Conservation (phyloP, 2,888 invertebrate genomes). For the Tillus elongatus region DNA sequence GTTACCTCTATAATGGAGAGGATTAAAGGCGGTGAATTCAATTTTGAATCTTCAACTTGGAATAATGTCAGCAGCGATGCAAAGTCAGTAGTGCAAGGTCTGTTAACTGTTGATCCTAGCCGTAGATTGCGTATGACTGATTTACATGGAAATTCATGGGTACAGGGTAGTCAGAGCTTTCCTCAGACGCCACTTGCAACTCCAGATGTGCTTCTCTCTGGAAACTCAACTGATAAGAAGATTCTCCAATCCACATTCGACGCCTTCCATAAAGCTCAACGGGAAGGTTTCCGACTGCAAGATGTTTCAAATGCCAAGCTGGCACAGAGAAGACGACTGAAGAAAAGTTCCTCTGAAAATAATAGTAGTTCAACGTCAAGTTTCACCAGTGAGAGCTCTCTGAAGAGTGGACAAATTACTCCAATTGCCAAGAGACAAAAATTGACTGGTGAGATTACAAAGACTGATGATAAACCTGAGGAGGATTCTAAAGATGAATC, state of each 20-base stretch:
- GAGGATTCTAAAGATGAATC: constrained; percentile 13
- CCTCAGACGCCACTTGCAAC: constrained; percentile 52
- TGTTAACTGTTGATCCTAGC: constrained; percentile 70
- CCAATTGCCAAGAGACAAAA: background rate
- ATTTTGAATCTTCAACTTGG: constrained; percentile 65
- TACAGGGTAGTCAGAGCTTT: constrained; percentile 42
- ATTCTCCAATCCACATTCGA: constrained; percentile 55
- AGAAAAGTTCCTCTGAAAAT: constrained; percentile 45
- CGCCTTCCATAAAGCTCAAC: constrained; percentile 59
- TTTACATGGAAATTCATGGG: constrained; percentile 61
- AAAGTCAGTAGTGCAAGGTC: constrained; percentile 63
- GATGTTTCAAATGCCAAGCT: constrained; percentile 63
- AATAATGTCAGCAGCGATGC: constrained; percentile 62
- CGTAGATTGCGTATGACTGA: constrained; percentile 60
- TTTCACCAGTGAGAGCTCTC: constrained; percentile 39
- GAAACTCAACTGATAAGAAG: constrained; percentile 44
- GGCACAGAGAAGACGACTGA: constrained; percentile 57
- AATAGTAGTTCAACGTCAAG: constrained; percentile 38
- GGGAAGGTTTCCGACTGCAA: constrained; percentile 63
- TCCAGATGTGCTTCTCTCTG: constrained; percentile 48
- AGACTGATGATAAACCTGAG: constrained; percentile 26
- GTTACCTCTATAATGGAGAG: constrained; percentile 67
- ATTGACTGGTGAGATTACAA: constrained; percentile 16
- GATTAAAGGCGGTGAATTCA: constrained; percentile 70
- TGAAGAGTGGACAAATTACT: no score